Conservation (phyloP, 2,797 vertebrate species). For the Ptychadena robeensis region DNA sequence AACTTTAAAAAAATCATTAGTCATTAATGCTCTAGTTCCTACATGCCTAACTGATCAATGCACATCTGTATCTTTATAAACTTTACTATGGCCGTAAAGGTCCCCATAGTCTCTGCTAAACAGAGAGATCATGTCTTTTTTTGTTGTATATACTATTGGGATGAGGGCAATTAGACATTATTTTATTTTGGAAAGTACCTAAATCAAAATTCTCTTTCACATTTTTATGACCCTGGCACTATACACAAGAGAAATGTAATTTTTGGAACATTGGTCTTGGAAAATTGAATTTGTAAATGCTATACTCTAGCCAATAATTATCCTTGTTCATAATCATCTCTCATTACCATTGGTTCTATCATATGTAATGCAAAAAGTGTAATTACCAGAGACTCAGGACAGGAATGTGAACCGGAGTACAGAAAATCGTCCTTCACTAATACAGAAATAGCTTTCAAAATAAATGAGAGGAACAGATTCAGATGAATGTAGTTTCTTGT, state of each 20-base stretch:
- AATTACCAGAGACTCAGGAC: slow-evolving; percentile 78
- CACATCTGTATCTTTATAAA: neutral
- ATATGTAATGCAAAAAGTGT: slow-evolving; percentile 8
- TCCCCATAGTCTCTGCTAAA: neutral
- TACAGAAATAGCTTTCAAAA: slow-evolving; percentile 87
- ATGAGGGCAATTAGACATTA: too few species aligned
- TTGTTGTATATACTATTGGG: too few species aligned
- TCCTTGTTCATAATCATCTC: neutral
- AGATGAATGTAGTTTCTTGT: slow-evolving; percentile 94
- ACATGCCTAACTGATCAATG: neutral
- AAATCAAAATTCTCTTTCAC: too few species aligned
- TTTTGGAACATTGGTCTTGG: neutral
- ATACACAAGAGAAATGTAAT: neutral
- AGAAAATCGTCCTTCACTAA: slow-evolving; percentile 87
- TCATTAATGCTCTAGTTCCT: neutral
- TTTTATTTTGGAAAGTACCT: too few species aligned
- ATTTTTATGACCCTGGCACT: too few species aligned
- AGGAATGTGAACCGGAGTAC: slow-evolving; percentile 80
- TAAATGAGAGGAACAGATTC: slow-evolving; percentile 93
- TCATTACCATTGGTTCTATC: neutral
- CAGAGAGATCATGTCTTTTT: too few species aligned
- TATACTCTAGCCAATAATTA: neutral
- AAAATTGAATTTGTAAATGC: neutral
- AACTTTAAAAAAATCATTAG: too few species aligned
- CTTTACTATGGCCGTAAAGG: too few species aligned